phyloP scores from a whole-genome alignment of 2,113 vertebrate genomes.

The Hucho hucho region DNA sequence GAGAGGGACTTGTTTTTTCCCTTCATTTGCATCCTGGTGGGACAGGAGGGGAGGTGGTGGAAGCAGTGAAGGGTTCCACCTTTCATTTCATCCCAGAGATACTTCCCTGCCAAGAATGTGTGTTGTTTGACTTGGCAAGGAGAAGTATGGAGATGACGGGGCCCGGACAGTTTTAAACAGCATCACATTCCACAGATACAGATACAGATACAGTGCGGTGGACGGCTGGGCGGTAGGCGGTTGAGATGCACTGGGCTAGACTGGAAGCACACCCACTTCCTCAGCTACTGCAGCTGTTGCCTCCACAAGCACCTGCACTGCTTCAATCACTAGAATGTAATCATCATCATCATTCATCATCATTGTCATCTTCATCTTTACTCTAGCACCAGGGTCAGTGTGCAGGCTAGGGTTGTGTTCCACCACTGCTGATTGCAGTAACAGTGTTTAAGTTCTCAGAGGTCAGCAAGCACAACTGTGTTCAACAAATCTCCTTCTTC shows the following conservation, averaged over 20 bases:
- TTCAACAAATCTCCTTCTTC: conserved; percentile 18
- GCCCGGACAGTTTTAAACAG: conserved; percentile 17
- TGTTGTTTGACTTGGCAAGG: conserved; percentile 63
- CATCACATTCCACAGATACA: conserved; percentile 38
- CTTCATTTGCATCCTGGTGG: conserved; percentile 38
- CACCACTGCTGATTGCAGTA: neutral
- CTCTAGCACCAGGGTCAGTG: neutral
- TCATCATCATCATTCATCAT: conserved; percentile 11
- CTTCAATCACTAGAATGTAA: neutral
- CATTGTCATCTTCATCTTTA: conserved; percentile 15
- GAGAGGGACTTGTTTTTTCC: conserved; percentile 54
- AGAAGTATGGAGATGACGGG: conserved; percentile 32
- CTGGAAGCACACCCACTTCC: conserved; percentile 49
- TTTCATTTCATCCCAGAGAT: conserved; percentile 64
- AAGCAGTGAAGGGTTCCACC: conserved; percentile 52
- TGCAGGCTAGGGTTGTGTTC: neutral
- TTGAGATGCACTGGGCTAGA: conserved; percentile 41
- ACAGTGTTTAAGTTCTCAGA: neutral
- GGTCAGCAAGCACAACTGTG: neutral
- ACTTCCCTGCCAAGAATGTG: conserved; percentile 63
- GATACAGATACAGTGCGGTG: neutral
- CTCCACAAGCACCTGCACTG: no score
- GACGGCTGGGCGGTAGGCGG: neutral
- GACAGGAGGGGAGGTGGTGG: conserved; percentile 39
- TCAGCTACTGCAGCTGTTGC: conserved; percentile 34